A percentile compares a stretch with the other conserved stretches of the same genome.
phyloP scores from a whole-genome alignment of 2,113 vertebrate species.

The Brachyhypopomus occidentalis region DNA sequence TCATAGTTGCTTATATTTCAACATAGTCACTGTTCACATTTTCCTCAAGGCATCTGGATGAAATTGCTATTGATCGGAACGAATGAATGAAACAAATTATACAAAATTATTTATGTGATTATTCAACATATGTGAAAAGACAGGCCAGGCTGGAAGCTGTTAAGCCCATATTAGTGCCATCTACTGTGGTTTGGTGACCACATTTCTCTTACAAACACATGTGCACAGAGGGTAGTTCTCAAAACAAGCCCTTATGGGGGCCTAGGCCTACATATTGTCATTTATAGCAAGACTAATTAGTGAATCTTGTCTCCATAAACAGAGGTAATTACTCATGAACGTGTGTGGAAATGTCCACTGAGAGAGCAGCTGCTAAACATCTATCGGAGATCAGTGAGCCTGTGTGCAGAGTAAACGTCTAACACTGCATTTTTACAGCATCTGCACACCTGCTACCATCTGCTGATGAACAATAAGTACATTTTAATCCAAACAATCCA shows the following conservation, averaged over 20 bases:
- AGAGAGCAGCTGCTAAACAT: constrained; percentile 57
- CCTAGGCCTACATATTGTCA: constrained; percentile 62
- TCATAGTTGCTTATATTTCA: no score
- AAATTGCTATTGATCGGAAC: constrained; percentile 4
- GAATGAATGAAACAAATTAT: no score
- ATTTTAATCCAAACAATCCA: neutral
- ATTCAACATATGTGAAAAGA: neutral
- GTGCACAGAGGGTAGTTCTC: constrained; percentile 47
- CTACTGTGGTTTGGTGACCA: constrained; percentile 37
- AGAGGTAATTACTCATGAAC: constrained; percentile 73
- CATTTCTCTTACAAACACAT: constrained; percentile 26
- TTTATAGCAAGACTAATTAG: constrained; percentile 73
- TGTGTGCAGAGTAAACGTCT: constrained; percentile 7
- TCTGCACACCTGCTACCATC: neutral
- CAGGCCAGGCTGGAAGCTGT: constrained; percentile 1
- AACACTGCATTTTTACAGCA: neutral
- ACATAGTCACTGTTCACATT: no score
- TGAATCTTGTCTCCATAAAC: constrained; percentile 68
- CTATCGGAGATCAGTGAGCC: constrained; percentile 36
- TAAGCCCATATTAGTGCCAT: constrained; percentile 22
- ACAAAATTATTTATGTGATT: neutral
- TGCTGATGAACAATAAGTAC: neutral
- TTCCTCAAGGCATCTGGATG: neutral
- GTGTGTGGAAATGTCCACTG: constrained; percentile 62
- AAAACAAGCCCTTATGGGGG: constrained; percentile 62